A percentile compares a stretch with the other conserved stretches of the same genome.
Evolutionary conservation across 2,113 vertebrate genomes (phyloP).

Genomic region (Leiothrix lutea): DNA sequence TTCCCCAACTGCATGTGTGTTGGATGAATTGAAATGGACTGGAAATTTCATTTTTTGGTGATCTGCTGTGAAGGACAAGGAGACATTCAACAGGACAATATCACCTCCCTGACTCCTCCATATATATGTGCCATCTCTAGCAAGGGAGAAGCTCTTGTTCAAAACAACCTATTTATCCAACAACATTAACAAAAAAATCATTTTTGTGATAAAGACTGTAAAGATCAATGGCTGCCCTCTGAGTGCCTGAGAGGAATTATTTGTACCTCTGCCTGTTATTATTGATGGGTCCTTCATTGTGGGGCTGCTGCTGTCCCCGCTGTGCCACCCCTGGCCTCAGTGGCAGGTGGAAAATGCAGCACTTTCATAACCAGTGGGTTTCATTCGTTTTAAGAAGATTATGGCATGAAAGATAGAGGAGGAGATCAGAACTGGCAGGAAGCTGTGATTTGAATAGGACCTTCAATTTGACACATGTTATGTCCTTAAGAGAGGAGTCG

Average conservation of each 20-base stretch:
- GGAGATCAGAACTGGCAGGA: conserved; percentile 62
- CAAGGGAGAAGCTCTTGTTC: neutral
- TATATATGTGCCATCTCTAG: neutral
- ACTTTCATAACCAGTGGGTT: conserved; percentile 4
- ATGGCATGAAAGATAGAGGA: conserved; percentile 38
- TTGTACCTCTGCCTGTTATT: neutral
- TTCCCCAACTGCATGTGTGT: neutral
- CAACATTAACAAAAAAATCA: neutral
- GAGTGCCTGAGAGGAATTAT: neutral
- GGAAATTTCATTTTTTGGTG: neutral
- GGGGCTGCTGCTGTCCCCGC: neutral
- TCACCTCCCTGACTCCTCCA: neutral
- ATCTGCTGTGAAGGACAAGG: neutral
- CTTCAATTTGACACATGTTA: conserved; percentile 65
- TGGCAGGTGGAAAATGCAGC: neutral
- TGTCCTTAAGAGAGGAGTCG: conserved; percentile 46
- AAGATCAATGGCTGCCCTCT: neutral
- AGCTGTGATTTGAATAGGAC: conserved; percentile 67
- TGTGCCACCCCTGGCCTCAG: neutral
- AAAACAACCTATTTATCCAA: neutral
- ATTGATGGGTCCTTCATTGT: neutral
- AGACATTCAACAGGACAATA: neutral
- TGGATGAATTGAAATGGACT: neutral
- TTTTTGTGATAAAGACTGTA: neutral
- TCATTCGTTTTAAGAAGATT: conserved; percentile 67